Percentiles rank a stretch among this genome's conserved stretches.
Evolutionary conservation across 2,888 invertebrate genomes (phyloP).

Genomic region (Hybos culiciformis): DNA sequence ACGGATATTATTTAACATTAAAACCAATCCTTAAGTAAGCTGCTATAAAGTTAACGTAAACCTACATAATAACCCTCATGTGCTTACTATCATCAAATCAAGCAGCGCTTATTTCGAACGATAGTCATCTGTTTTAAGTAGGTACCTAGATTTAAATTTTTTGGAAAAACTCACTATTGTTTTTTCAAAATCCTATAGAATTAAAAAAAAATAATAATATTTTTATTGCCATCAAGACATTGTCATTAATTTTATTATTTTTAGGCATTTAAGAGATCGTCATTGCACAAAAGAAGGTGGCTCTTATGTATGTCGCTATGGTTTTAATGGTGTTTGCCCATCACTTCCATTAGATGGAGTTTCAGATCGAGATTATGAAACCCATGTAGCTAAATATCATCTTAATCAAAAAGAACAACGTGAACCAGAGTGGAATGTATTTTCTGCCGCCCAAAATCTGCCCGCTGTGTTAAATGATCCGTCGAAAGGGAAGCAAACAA

Average conservation of each 20-base stretch:
- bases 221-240: background rate
- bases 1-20: too few relatives aligned
- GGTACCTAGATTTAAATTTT: too few relatives aligned
- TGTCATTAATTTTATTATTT: constrained; percentile 19
- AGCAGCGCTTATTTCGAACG: too few relatives aligned
- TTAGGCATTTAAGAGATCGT: constrained; percentile 61
- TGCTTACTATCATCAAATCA: too few relatives aligned
- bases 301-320: constrained; percentile 76
- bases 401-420: constrained; percentile 33
- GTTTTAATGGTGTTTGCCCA: constrained; percentile 72
- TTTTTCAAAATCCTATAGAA: background rate
- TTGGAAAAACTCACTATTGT: too few relatives aligned
- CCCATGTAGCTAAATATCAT: constrained; percentile 62
- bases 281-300: constrained; percentile 78
- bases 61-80: too few relatives aligned
- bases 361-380: constrained; percentile 74
- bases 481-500: constrained; percentile 72
- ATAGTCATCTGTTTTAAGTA: too few relatives aligned
- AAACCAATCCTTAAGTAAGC: too few relatives aligned
- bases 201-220: background rate
- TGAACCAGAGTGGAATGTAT: constrained; percentile 42
- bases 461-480: constrained; percentile 95
- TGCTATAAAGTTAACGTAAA: too few relatives aligned
- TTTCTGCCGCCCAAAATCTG: constrained; percentile 84
- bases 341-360: constrained; percentile 82